Evolutionary conservation across 2,888 invertebrate genomes (phyloP).

Genomic region (Noctua janthina): DNA sequence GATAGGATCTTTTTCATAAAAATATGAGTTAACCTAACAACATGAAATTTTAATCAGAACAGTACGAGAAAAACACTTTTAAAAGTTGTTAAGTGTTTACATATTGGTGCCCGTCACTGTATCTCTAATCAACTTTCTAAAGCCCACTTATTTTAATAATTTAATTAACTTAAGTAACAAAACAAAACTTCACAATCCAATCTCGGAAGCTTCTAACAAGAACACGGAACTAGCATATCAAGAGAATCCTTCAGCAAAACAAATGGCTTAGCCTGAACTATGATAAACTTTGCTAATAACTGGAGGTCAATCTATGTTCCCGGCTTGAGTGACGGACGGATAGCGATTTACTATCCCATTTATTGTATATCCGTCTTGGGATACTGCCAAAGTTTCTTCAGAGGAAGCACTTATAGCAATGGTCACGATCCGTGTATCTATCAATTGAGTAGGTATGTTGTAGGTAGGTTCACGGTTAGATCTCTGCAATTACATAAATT

Average conservation of each 20-base stretch:
- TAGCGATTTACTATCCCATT: slow-evolving; percentile 48
- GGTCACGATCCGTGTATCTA: slow-evolving; percentile 13
- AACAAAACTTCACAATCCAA: slow-evolving; percentile 18
- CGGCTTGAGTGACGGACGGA: slow-evolving; percentile 11
- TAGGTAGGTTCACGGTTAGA: neutral
- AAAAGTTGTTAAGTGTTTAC: too few species aligned
- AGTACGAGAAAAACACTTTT: too few species aligned
- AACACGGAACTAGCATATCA: slow-evolving; percentile 47
- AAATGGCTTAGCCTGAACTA: slow-evolving; percentile 66
- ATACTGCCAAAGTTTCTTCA: slow-evolving; percentile 13
- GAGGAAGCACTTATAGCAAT: neutral
- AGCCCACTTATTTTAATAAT: neutral
- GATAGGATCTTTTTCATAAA: too few species aligned
- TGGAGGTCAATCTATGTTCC: slow-evolving; percentile 62
- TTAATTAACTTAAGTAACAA: slow-evolving; percentile 27
- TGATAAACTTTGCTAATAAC: slow-evolving; percentile 70
- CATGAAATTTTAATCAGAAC: too few species aligned
- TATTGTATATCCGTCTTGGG: slow-evolving; percentile 10
- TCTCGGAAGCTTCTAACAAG: slow-evolving; percentile 22
- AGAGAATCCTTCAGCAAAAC: slow-evolving; percentile 51
- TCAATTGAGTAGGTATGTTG: neutral
- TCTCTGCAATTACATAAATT: neutral
- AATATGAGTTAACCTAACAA: too few species aligned
- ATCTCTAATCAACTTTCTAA: neutral
- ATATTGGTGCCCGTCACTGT: too few species aligned